Percentiles rank a stretch among this genome's conserved stretches.
Evolutionary conservation across 1,140 invertebrate genomes (phyloP).

Genomic region (Nebria ingens): DNA sequence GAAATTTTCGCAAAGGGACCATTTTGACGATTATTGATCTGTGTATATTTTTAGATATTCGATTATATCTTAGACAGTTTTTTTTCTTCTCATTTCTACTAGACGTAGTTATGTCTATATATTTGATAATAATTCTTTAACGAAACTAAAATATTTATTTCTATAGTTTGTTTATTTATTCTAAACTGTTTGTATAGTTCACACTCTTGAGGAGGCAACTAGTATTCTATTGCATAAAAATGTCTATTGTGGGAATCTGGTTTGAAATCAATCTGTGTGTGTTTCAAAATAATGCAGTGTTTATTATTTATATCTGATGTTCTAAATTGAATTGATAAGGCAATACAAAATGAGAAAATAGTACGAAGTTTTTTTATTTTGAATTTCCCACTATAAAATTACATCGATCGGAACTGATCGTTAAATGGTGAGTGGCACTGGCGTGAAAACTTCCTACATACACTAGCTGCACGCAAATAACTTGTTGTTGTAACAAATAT

Average conservation of each 20-base stretch:
- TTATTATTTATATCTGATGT: conserved; percentile 1
- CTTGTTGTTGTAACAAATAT: background rate
- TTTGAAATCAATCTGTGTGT: conserved; percentile 3
- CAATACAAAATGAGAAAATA: conserved; percentile 7
- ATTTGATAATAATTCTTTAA: background rate
- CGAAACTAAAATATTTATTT: background rate
- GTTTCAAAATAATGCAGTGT: conserved; percentile 3
- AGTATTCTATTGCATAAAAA: background rate
- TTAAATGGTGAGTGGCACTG: background rate
- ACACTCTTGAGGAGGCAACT: conserved; percentile 3
- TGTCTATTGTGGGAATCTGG: background rate
- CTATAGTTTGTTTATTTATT: background rate
- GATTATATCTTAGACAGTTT: background rate
- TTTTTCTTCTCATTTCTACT: background rate
- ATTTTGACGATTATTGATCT: conserved; percentile 2
- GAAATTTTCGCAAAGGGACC: background rate
- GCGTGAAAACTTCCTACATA: background rate
- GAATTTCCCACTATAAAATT: background rate
- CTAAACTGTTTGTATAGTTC: conserved; percentile 1
- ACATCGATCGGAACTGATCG: background rate
- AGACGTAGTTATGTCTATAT: background rate
- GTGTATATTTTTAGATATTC: background rate
- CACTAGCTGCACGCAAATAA: background rate
- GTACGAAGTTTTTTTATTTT: background rate
- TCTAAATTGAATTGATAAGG: background rate